Evolutionary conservation across 2,888 invertebrate species (phyloP), one percentile per base, ranked within the genome.

Genomic region (Microdon myrmicae): DNA sequence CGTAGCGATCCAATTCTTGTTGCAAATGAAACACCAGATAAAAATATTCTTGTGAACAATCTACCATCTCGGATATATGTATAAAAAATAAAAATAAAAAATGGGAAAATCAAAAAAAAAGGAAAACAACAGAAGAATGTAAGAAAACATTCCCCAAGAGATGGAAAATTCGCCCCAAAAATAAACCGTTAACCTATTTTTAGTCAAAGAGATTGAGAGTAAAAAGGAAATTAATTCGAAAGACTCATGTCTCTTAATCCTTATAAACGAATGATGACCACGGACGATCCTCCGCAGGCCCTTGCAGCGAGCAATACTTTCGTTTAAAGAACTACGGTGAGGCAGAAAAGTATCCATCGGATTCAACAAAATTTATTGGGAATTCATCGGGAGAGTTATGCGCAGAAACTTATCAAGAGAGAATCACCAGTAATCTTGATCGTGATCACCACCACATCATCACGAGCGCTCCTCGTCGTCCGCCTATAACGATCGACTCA

Each of bases 401-500:
- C n/a, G n/a, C n/a, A n/a, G n/a, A n/a, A n/a, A n/a, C n/a, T n/a
- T n/a, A n/a, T n/a, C n/a, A n/a, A n/a, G 12, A 17, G 44, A 58
- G 41, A 56, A 37, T 49, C 56, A 32, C 37, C n/a, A n/a, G n/a
- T n/a, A n/a, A n/a, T n/a, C n/a, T n/a, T n/a, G 22, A 22, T 26
- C 59, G 38, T 17, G 43, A 45, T 45, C 16, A 45, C 25, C 31
- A 44, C 13, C 12, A 16, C 14, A 22, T 10, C 22, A 20, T 19
- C 17, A 28, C 22, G 14, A 22, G 29, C 51, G 51, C 44, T 54
- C 66, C 67, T 23, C 29, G 56, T 66, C 28, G 60, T 47, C 56
- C 35, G 68, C 74, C 76, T 75, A 75, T 71, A 75, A 75, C 72
- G 75, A 73, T 71, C 72, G 70, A 72, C 71, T 73, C 71, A 74